Evolutionary conservation across 2,113 vertebrate genomes (phyloP), one percentile per base, ranked within the genome.

Genomic region (Henicopernis longicauda): DNA sequence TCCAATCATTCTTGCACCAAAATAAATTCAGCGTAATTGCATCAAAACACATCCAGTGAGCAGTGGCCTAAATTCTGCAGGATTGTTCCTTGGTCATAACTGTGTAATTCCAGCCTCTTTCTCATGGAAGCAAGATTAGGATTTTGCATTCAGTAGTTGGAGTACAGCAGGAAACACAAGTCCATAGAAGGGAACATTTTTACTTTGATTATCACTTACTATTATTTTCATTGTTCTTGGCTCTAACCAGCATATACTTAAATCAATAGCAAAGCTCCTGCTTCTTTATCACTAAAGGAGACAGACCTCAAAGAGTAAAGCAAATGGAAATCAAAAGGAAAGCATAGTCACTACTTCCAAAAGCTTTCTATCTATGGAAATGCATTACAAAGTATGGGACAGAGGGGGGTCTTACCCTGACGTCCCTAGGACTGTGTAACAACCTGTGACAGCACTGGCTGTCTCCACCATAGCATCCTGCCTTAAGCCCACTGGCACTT

Each of bases 1-100:
- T 80, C 66, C 70, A 61, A 34, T 87, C 83, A 17, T 70, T 76
- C 52, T 85, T 76, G 13, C 62, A 66, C 61, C 2, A 5, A 84
- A 87, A 86, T 93, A 96, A 96, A 94, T 91, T 76, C 66, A 54
- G 12, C 0, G 16, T 89, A 95, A 97, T 93, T 89, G 82, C 94
- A 91, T 70, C 72, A 92, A 89, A 92, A 69, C 45, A 44, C 86
- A 85, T 91, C 54, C 31, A 82, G 69, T 8, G 21, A 62, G 86
- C 81, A 91, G 89, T 93, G 86, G 86, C 94, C 94, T 89, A 93
- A 61, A 97, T 95, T 95, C 86, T 85, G 66, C 57, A 57, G 49
- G 50, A 49, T 42, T 45, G 21, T 55, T 92, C 27, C 77, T 38
- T 40, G 47, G 34, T 49, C 4, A 12, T 61, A 67, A 54, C 16